Percentiles rank a stretch among this genome's conserved stretches.
Evolutionary conservation across 2,113 vertebrate species (phyloP).

Genomic region (Beaufortia kweichowensis): DNA sequence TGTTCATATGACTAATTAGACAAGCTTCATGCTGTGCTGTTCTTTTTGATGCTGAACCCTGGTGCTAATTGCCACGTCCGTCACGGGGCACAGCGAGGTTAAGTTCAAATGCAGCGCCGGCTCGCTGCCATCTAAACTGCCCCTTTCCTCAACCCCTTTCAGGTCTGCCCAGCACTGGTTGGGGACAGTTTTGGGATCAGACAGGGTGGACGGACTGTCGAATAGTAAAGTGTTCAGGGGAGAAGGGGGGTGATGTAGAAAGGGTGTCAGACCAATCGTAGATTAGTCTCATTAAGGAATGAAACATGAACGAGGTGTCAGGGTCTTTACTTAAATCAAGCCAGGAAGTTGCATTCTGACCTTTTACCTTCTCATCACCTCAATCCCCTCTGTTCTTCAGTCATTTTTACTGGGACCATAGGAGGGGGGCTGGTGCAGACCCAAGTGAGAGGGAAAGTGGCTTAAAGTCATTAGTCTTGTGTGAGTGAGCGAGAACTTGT

Average conservation of each 20-base stretch:
- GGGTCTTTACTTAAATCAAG: conserved; percentile 24
- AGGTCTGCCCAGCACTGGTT: conserved; percentile 74
- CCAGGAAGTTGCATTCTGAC: conserved; percentile 30
- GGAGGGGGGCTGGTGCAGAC: not conserved
- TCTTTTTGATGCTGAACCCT: conserved; percentile 91
- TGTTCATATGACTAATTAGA: conserved; percentile 99
- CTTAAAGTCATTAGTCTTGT: conserved; percentile 37
- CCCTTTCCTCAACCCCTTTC: conserved; percentile 50
- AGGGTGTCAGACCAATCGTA: not conserved
- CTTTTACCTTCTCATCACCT: conserved; percentile 28
- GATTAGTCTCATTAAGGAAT: conserved; percentile 51
- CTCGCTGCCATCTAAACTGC: conserved; percentile 61
- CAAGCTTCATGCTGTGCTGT: conserved; percentile 88
- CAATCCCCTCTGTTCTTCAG: conserved; percentile 5
- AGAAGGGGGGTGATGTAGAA: not conserved
- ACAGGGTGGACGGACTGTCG: not conserved
- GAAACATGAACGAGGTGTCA: conserved; percentile 30
- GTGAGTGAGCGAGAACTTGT: conserved; percentile 45
- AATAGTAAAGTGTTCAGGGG: conserved; percentile 49
- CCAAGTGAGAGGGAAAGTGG: conserved; percentile 4
- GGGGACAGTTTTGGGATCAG: conserved; percentile 62
- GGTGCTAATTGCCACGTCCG: conserved; percentile 89
- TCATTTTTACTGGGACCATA: conserved; percentile 20
- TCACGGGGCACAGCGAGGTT: conserved; percentile 79
- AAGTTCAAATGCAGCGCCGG: conserved; percentile 88